These are phyloP conservation scores for Tetraneura akinire DNA, from an alignment of 1,140 invertebrate species.

Conservation along the genomic window DNA sequence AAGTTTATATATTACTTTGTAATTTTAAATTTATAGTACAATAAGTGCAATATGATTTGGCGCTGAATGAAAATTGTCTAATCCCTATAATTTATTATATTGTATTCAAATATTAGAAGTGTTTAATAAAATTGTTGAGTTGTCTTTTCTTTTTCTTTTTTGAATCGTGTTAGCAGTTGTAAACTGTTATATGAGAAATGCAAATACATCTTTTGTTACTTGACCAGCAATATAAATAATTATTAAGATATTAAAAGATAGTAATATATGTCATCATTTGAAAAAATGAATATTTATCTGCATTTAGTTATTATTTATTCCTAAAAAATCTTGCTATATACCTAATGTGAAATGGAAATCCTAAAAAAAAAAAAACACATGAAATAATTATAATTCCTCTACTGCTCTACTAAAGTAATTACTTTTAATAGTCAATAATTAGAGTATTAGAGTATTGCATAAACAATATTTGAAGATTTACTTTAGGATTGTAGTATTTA, in stretches of 20 bases:
- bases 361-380: too few species aligned
- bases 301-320: neutral
- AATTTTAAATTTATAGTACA: constrained; percentile 26
- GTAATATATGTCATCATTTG: constrained; percentile 21
- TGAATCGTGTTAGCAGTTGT: neutral
- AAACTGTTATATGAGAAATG: neutral
- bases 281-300: neutral
- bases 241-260: constrained; percentile 44
- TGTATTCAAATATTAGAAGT: neutral
- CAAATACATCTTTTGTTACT: neutral
- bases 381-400: too few species aligned
- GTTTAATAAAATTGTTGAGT: too few species aligned
- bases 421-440: too few species aligned
- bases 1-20: constrained; percentile 43
- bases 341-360: too few species aligned
- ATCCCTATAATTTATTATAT: constrained; percentile 28
- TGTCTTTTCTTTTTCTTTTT: too few species aligned
- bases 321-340: too few species aligned
- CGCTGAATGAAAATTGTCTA: constrained; percentile 9
- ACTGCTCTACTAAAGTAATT: too few species aligned
- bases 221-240: constrained; percentile 43
- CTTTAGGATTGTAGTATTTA: too few species aligned
- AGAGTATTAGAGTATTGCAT: too few species aligned
- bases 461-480: too few species aligned
- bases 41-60: constrained; percentile 49